These are phyloP conservation scores for Hypotaenidia okinawae DNA, from an alignment of 2,797 vertebrate genomes.

Conservation along the genomic window DNA sequence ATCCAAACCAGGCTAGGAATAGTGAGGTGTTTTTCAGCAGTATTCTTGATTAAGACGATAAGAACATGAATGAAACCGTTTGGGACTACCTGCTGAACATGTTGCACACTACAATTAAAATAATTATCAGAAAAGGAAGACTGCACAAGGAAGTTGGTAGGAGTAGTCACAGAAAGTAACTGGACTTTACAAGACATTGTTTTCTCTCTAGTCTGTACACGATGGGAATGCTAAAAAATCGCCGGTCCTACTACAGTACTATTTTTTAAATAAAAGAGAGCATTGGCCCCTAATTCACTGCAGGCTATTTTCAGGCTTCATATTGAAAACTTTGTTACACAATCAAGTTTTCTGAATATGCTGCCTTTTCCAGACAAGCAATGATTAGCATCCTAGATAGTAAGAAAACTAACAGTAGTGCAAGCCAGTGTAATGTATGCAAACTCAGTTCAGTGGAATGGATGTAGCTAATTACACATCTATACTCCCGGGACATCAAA, in stretches of 20 bases:
- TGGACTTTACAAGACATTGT: not conserved
- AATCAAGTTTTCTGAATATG: not conserved
- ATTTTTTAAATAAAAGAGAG: not conserved
- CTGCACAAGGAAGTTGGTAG: not conserved
- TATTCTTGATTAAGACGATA: not conserved
- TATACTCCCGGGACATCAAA: not conserved
- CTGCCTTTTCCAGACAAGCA: not conserved
- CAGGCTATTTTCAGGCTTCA: not conserved
- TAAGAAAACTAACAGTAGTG: not conserved
- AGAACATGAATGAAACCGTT: not conserved
- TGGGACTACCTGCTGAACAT: not conserved
- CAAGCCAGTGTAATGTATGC: accelerated
- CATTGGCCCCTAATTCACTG: not conserved
- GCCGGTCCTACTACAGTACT: not conserved
- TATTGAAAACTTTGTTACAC: not conserved
- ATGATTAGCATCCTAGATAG: not conserved
- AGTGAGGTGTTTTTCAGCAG: not conserved
- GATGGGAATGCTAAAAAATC: not conserved
- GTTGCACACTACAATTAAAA: not conserved
- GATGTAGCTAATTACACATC: not conserved
- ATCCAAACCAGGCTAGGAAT: not conserved
- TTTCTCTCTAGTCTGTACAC: not conserved
- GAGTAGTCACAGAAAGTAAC: not conserved
- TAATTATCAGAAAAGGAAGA: not conserved
- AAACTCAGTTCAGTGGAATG: not conserved